A percentile compares a stretch with the other conserved stretches of the same genome.
Conservation (phyloP, 2,888 invertebrate species). For the Drosophila longiperda region DNA sequence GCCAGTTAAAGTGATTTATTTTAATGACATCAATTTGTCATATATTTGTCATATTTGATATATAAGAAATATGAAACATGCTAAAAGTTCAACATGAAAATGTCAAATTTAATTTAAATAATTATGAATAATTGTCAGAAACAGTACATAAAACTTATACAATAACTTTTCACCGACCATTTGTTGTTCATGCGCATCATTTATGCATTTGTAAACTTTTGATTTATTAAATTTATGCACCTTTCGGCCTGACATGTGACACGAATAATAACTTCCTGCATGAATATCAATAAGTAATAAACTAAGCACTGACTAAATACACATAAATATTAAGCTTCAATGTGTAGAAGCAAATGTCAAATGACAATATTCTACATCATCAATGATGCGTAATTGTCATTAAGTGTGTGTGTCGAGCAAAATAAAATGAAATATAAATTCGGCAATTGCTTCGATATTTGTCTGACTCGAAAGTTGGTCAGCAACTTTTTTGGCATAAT, state of each 20-base stretch:
- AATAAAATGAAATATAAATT: conserved; percentile 55
- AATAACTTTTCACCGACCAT: conserved; percentile 26
- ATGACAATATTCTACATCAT: conserved; percentile 49
- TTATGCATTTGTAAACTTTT: conserved; percentile 62
- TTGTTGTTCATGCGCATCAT: conserved; percentile 30
- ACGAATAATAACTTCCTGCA: conserved; percentile 29
- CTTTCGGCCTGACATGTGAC: conserved; percentile 27
- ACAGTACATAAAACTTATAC: conserved; percentile 30
- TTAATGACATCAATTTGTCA: background rate
- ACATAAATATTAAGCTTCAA: conserved; percentile 30
- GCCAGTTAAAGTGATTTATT: background rate
- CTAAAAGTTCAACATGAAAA: background rate
- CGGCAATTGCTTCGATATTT: conserved; percentile 46
- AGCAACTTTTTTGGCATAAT: conserved; percentile 44
- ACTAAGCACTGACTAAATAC: conserved; percentile 22
- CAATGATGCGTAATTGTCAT: conserved; percentile 76
- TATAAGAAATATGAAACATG: background rate
- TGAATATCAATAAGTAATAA: conserved; percentile 48
- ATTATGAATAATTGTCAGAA: conserved; percentile 47
- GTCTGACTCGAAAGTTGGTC: conserved; percentile 38
- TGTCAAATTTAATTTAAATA: conserved; percentile 29
- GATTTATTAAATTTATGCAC: conserved; percentile 66
- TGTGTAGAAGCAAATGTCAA: conserved; percentile 36
- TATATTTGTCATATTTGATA: background rate
- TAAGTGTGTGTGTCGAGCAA: conserved; percentile 57